These are phyloP conservation scores for Clarias laeviceps DNA, from an alignment of 2,797 vertebrate genomes.

Conservation along the genomic window DNA sequence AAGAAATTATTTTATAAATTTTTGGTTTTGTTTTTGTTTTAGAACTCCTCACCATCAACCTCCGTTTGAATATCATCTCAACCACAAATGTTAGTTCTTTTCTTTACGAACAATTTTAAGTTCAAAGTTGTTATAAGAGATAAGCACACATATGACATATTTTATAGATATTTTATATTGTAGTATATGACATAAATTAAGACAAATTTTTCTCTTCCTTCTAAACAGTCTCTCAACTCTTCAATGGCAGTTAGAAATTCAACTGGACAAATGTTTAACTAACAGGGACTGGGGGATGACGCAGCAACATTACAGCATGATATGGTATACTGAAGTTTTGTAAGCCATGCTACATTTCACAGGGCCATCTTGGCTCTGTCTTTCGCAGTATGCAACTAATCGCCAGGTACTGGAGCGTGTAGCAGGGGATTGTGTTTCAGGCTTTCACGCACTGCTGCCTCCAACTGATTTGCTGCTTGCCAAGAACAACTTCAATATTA, in stretches of 20 bases:
- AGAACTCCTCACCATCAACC: slow-evolving; percentile 54
- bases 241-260: slow-evolving; percentile 17
- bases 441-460: slow-evolving; percentile 31
- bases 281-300: slow-evolving; percentile 11
- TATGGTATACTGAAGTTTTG: slow-evolving; percentile 26
- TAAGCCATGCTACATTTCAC: slow-evolving; percentile 28
- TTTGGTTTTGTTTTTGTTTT: slow-evolving; percentile 23
- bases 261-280: slow-evolving; percentile 35
- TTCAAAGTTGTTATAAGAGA: not conserved
- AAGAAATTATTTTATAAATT: not conserved
- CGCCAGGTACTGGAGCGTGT: slow-evolving; percentile 43
- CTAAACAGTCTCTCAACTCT: slow-evolving; percentile 6
- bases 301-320: not conserved
- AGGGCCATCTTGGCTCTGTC: slow-evolving; percentile 74
- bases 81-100: slow-evolving; percentile 32
- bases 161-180: no score
- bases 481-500: slow-evolving; percentile 35
- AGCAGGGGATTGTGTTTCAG: slow-evolving; percentile 31
- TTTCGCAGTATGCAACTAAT: slow-evolving; percentile 71
- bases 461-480: slow-evolving; percentile 37
- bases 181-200: not conserved
- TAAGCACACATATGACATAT: no score
- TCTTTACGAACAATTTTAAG: not conserved
- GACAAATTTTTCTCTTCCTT: not conserved
- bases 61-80: slow-evolving; percentile 53